phyloP scores from a whole-genome alignment of 2,888 invertebrate species.

The Tetragonula carbonaria region DNA sequence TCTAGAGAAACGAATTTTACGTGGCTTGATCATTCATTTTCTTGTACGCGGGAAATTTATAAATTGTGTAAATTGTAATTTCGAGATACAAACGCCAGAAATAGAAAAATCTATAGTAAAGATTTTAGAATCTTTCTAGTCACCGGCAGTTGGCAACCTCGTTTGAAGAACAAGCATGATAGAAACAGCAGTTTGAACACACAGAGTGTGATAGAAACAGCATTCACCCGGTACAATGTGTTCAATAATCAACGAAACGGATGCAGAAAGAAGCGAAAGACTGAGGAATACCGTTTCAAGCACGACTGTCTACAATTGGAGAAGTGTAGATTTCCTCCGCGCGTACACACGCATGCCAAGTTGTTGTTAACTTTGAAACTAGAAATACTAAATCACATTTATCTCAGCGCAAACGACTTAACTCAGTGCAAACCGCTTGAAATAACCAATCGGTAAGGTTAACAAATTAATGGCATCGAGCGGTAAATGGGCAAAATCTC shows the following conservation, averaged over 20 bases:
- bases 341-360: not conserved
- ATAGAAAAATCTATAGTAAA: not conserved
- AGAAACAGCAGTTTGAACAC: not conserved
- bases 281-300: conserved; percentile 4
- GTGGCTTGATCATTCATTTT: not conserved
- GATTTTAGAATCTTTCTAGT: not conserved
- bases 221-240: conserved; percentile 14
- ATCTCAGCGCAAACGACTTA: not conserved
- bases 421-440: not conserved
- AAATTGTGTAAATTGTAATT: not conserved
- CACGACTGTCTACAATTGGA: conserved; percentile 14
- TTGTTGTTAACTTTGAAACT: not conserved
- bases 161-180: not conserved
- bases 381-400: not conserved
- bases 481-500: not conserved
- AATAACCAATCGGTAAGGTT: not conserved
- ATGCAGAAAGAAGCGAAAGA: not conserved
- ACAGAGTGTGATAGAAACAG: not conserved
- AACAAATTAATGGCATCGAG: not conserved
- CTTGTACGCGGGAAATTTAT: not conserved
- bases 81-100: not conserved
- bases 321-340: not conserved
- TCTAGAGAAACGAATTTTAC: not conserved
- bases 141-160: not conserved
- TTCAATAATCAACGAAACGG: conserved; percentile 13